Evolutionary conservation across 2,797 vertebrate species (phyloP).

Genomic region (Urocyon cinereoargenteus): DNA sequence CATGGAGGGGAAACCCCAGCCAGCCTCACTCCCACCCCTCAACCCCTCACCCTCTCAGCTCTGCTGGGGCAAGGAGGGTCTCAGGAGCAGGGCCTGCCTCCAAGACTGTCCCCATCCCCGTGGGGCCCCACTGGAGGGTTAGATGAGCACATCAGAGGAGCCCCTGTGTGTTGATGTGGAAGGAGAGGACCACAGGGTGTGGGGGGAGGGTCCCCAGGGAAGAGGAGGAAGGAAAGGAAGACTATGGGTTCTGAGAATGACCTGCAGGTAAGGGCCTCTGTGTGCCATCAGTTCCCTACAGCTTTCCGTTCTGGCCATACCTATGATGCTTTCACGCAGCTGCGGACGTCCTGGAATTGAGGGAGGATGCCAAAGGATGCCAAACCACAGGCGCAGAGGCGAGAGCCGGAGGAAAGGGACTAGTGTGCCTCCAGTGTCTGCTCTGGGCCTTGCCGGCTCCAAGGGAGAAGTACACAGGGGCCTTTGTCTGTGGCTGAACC

Average conservation of each 20-base stretch:
- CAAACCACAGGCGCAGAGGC: constrained; percentile 9
- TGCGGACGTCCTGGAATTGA: neutral
- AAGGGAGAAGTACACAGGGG: neutral
- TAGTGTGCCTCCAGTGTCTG: neutral
- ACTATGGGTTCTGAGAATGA: neutral
- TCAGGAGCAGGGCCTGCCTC: neutral
- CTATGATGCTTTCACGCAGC: neutral
- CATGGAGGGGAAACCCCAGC: neutral
- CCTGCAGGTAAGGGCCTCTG: neutral
- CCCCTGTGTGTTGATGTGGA: neutral
- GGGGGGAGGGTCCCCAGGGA: accelerated
- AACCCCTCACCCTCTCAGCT: neutral
- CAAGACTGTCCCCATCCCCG: neutral
- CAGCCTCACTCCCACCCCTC: neutral
- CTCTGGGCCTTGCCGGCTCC: neutral
- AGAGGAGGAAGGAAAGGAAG: neutral
- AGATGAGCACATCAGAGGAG: neutral
- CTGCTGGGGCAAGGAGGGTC: neutral
- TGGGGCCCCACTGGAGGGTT: neutral
- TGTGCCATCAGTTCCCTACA: neutral
- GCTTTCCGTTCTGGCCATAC: neutral
- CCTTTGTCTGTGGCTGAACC: neutral
- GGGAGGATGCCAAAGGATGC: neutral
- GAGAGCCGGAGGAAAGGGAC: neutral
- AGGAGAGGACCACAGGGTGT: neutral